Evolutionary conservation across 2,797 vertebrate genomes (phyloP), one percentile per base, ranked within the genome.

Genomic region (Cuniculus paca): DNA sequence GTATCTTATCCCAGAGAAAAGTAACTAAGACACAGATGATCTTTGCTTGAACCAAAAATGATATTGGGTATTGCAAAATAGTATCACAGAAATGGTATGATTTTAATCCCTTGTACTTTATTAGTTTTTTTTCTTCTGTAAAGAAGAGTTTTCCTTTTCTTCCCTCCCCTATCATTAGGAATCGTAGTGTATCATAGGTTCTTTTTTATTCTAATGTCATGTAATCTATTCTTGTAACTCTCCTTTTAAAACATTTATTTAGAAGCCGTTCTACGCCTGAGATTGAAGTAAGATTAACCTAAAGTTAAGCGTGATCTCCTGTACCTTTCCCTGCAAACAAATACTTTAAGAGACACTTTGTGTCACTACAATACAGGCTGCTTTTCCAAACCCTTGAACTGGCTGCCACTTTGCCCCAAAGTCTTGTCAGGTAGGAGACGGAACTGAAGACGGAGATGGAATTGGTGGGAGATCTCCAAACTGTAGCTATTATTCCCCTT

Each of bases 171-270:
- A 28, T 90, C 60, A 56, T 1, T 45, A 24, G 78, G 4, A 58
- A 79, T 63, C 80, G 45, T 34, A 24, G 74, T 28, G 10, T 63
- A 34, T 11, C 56, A 88, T 2, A 87, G 52, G 34, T 36, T 74
- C 48, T 54, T 36, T 65, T 74, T 91, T 56, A 48, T 90, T 56
- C 68, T 36, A 86, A 1, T 52, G 24, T 68, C 90, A 78, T 72
- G 50, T 74, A 63, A 50, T 78, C n/a, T 92, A 31, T 79, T 72
- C 45, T 68, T 81, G 24, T 83, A 75, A 94, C 61, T 58, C 50
- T 88, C 52, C 61, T 91, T 82, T 36, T 56, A 78, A 80, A 75
- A 75, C 42, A 54, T 54, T 88, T 56, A 63, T 92, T 85, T 75
- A 84, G 61, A 89, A 36, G 60, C 24, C 34, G 42, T 74, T 92